Evolutionary conservation across 2,113 vertebrate genomes (phyloP).

Genomic region (Setophaga coronata): DNA sequence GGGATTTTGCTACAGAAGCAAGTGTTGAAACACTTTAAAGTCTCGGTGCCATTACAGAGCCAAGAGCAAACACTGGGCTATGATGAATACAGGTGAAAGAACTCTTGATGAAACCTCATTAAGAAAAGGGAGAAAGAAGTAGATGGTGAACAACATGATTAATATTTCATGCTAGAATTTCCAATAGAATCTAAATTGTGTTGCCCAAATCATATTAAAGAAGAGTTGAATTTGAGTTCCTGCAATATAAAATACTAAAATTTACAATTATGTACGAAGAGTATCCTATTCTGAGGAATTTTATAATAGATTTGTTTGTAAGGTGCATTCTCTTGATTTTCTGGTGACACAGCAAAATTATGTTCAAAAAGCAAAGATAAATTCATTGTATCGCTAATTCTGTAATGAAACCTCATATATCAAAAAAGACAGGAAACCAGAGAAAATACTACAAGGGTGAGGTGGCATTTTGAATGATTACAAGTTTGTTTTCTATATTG

Average conservation of each 20-base stretch:
- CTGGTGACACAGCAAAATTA: background rate
- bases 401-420: background rate
- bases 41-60: background rate
- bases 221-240: background rate
- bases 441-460: background rate
- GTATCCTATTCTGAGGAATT: background rate
- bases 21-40: background rate
- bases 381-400: background rate
- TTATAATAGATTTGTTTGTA: background rate
- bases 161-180: background rate
- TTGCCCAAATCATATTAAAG: background rate
- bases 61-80: background rate
- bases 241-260: background rate
- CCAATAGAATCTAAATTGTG: background rate
- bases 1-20: background rate
- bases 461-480: background rate
- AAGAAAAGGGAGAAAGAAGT: background rate
- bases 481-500: background rate
- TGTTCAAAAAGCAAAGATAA: conserved; percentile 15
- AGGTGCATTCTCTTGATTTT: background rate
- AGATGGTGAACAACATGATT: background rate
- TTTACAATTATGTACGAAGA: background rate
- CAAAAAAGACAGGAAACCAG: background rate
- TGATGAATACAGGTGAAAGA: background rate
- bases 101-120: background rate